These are phyloP conservation scores for Julus scanicus DNA, from an alignment of 2,888 invertebrate genomes.

Conservation along the genomic window DNA sequence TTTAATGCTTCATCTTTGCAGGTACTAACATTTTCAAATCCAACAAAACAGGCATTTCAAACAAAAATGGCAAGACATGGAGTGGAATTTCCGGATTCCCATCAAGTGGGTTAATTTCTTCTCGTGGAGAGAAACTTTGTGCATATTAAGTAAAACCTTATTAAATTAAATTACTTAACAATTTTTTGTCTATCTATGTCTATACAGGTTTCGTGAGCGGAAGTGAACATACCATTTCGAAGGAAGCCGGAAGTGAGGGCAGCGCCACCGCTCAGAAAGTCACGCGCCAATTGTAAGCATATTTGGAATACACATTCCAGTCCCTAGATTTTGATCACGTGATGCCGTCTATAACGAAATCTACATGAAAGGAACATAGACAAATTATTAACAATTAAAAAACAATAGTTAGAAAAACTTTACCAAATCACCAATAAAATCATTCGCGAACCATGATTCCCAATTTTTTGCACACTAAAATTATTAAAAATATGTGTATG, in stretches of 20 bases:
- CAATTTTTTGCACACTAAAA: no score
- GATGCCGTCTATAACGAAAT: neutral
- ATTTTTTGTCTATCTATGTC: neutral
- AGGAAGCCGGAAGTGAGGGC: constrained; percentile 26
- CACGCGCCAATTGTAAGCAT: constrained; percentile 47
- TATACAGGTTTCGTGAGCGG: constrained; percentile 17
- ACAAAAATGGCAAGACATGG: neutral
- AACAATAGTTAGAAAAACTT: no score
- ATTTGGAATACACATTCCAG: neutral
- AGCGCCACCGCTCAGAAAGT: constrained; percentile 48
- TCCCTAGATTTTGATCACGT: neutral
- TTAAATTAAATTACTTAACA: neutral
- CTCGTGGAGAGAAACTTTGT: neutral
- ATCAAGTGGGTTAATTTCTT: constrained; percentile 19
- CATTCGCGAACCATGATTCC: no score
- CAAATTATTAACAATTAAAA: no score
- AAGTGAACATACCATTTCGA: neutral
- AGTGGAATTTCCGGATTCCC: constrained; percentile 5
- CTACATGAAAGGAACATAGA: neutral
- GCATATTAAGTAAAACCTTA: neutral
- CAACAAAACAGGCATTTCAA: neutral
- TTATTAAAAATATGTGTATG: no score
- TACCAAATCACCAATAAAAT: no score
- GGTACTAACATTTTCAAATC: neutral
- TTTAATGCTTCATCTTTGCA: neutral